These are phyloP conservation scores for Epizoanthus scotinus DNA, from an alignment of 92 coral and sea anemone species.

Conservation along the genomic window DNA sequence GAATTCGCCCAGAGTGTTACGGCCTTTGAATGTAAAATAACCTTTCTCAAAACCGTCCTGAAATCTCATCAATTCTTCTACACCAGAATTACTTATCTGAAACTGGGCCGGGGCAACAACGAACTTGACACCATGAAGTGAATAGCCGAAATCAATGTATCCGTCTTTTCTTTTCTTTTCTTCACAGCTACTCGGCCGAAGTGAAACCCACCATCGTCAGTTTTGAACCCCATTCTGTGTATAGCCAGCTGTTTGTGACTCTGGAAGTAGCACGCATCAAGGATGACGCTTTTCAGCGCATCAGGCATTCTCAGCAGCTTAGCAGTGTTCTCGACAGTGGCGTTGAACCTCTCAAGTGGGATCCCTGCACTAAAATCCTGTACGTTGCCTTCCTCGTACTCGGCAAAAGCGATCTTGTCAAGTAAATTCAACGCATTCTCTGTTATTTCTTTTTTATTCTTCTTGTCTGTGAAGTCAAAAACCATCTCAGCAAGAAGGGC, in stretches of 20 bases:
- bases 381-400: slow-evolving; percentile 7
- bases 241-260: slow-evolving; percentile 7
- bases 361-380: slow-evolving; percentile 14
- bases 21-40: slow-evolving; percentile 17
- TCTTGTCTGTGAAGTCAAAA: slow-evolving; percentile 13
- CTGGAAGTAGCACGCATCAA: slow-evolving; percentile 12
- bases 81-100: slow-evolving; percentile 4
- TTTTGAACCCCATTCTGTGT: slow-evolving; percentile 22
- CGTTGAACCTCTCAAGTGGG: not conserved
- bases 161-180: slow-evolving; percentile 21
- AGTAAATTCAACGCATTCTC: slow-evolving; percentile 8
- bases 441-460: not conserved
- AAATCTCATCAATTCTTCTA: slow-evolving; percentile 4
- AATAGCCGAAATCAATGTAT: slow-evolving; percentile 17
- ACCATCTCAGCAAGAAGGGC: slow-evolving; percentile 3
- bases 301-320: slow-evolving; percentile 24
- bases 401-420: slow-evolving; percentile 22
- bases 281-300: slow-evolving; percentile 19
- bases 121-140: slow-evolving; percentile 19
- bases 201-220: slow-evolving; percentile 30
- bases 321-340: slow-evolving; percentile 21
- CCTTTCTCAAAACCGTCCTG: slow-evolving; percentile 11
- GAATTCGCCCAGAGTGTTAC: slow-evolving; percentile 23
- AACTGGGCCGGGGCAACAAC: slow-evolving; percentile 10
- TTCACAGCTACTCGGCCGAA: slow-evolving; percentile 32